These are phyloP conservation scores for Nasonia vitripennis DNA, from an alignment of 1,140 invertebrate species.

Conservation along the genomic window DNA sequence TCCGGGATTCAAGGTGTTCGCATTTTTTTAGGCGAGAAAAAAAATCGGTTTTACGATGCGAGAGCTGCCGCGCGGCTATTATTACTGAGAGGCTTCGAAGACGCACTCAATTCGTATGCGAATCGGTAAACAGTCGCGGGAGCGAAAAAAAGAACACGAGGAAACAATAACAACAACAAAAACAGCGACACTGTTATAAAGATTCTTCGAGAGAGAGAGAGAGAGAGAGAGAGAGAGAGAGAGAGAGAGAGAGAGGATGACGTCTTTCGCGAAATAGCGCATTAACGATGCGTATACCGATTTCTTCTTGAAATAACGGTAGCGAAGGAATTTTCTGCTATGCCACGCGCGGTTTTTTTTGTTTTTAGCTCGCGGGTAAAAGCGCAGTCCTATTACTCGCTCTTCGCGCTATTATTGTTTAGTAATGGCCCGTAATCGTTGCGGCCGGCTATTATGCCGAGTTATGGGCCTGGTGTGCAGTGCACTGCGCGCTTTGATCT, in stretches of 20 bases:
- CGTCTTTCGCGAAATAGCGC: neutral
- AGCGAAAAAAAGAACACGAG: neutral
- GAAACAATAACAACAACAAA: neutral
- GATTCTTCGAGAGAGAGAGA: neutral
- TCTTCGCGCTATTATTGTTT: slow-evolving; percentile 7
- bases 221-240: neutral
- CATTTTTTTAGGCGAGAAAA: too few species aligned
- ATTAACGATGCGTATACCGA: neutral
- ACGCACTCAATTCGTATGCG: too few species aligned
- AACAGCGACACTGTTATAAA: neutral
- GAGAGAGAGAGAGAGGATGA: too few species aligned
- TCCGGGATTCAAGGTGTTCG: too few species aligned
- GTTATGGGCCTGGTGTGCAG: too few species aligned
- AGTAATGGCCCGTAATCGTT: slow-evolving; percentile 4
- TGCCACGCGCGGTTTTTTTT: too few species aligned
- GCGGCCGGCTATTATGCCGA: neutral
- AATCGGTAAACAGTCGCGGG: too few species aligned
- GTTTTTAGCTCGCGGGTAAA: neutral
- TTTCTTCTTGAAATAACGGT: neutral
- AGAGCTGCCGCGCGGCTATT: too few species aligned
- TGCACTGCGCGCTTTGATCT: neutral
- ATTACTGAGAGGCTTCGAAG: too few species aligned
- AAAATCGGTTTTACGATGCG: too few species aligned
- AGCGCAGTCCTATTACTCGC: neutral
- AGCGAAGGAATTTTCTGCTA: neutral